Percentiles rank a stretch among this genome's conserved stretches.
Conservation (phyloP, 2,113 vertebrate genomes). For the Indicator maculatus region DNA sequence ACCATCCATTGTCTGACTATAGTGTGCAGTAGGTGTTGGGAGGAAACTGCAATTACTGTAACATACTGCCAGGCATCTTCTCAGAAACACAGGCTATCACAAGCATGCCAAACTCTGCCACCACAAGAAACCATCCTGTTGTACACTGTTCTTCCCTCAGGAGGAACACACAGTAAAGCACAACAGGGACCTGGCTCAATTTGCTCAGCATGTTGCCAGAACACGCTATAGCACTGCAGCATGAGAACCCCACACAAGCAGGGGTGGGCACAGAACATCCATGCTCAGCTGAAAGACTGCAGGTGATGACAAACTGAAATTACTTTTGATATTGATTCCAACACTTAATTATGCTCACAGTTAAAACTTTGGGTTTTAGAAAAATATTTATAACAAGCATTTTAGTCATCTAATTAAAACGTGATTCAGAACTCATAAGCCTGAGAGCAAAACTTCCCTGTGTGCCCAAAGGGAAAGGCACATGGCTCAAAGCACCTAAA, state of each 20-base stretch:
- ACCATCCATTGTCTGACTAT: not conserved
- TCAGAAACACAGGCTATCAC: not conserved
- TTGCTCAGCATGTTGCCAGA: not conserved
- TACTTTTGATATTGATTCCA: not conserved
- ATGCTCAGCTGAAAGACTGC: not conserved
- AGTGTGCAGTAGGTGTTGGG: not conserved
- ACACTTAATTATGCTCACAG: not conserved
- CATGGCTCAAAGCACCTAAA: not conserved
- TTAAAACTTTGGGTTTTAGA: not conserved
- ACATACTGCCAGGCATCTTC: not conserved
- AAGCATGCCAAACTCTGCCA: not conserved
- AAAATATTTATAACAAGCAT: conserved; percentile 7
- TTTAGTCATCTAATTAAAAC: conserved; percentile 36
- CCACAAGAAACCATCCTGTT: not conserved
- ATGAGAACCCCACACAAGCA: not conserved
- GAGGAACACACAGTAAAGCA: not conserved
- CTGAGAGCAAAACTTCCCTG: not conserved
- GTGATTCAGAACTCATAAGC: not conserved
- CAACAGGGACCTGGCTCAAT: not conserved
- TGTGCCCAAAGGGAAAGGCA: not conserved
- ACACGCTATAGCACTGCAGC: not conserved
- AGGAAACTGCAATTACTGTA: not conserved
- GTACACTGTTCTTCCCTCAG: not conserved
- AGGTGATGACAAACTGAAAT: conserved; percentile 24
- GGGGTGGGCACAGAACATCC: not conserved